Conservation (phyloP, 1,140 invertebrate species). For the Anastatus disparis region DNA sequence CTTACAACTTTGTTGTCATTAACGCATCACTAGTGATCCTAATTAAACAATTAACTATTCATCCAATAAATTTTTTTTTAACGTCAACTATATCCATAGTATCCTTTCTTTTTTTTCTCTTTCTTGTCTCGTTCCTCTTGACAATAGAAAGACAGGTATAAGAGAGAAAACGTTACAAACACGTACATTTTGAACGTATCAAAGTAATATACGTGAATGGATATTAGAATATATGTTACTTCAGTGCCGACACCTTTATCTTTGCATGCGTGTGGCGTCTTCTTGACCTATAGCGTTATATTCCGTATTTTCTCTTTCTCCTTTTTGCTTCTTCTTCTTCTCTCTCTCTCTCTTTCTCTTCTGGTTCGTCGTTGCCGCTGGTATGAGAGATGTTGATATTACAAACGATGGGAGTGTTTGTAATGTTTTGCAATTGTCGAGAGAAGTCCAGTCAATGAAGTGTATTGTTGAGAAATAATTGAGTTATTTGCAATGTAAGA, state of each 20-base stretch:
- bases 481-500: constrained; percentile 22
- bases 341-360: constrained; percentile 1
- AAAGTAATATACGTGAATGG: constrained; percentile 29
- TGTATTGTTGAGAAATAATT: background rate
- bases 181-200: background rate
- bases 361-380: background rate
- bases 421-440: constrained; percentile 8
- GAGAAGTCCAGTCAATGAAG: too few relatives aligned
- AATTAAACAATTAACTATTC: too few relatives aligned
- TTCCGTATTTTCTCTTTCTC: constrained; percentile 50
- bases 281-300: constrained; percentile 57
- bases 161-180: background rate
- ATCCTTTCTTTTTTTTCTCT: background rate
- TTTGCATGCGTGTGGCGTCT: constrained; percentile 57
- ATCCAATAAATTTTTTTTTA: too few relatives aligned
- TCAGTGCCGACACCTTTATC: background rate
- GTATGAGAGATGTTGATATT: background rate
- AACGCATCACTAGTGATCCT: too few relatives aligned
- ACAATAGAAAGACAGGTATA: constrained; percentile 7
- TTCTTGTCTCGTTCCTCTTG: background rate
- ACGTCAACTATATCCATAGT: too few relatives aligned
- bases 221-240: constrained; percentile 25
- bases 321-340: background rate
- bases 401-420: background rate
- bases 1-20: too few relatives aligned